Conservation (phyloP, 2,113 vertebrate species). For the Arizona elegans region DNA sequence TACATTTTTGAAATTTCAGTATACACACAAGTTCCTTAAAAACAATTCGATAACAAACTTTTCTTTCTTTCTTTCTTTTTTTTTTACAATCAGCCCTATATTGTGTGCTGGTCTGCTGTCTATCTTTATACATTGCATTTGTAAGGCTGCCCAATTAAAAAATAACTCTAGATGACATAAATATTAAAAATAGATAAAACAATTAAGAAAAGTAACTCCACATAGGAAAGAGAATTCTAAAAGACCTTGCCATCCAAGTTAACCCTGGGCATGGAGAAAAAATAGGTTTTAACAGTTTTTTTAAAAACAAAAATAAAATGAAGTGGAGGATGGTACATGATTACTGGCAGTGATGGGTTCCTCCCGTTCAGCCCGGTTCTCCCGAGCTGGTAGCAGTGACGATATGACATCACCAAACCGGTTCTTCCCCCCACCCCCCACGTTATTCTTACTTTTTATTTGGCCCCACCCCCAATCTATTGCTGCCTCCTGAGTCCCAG, state of each 20-base stretch:
- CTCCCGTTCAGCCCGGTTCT: too few relatives aligned
- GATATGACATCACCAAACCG: too few relatives aligned
- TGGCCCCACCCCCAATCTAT: too few relatives aligned
- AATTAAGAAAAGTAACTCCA: not conserved
- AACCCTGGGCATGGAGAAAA: not conserved
- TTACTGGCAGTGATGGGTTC: too few relatives aligned
- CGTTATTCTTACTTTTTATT: too few relatives aligned
- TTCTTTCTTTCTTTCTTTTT: not conserved
- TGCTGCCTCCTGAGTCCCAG: too few relatives aligned
- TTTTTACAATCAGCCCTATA: not conserved
- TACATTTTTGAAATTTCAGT: not conserved
- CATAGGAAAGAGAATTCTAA: not conserved
- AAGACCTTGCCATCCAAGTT: not conserved
- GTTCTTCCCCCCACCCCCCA: too few relatives aligned
- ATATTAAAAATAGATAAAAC: not conserved
- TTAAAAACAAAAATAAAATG: not conserved
- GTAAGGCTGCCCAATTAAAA: not conserved
- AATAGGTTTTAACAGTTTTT: not conserved
- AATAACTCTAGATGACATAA: not conserved
- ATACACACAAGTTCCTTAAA: not conserved
- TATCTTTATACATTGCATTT: not conserved
- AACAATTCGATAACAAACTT: not conserved
- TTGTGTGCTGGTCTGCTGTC: not conserved
- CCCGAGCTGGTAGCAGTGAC: too few relatives aligned
- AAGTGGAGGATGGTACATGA: not conserved